Conservation (phyloP, 2,888 invertebrate species). For the Acanthopleura granulata region DNA sequence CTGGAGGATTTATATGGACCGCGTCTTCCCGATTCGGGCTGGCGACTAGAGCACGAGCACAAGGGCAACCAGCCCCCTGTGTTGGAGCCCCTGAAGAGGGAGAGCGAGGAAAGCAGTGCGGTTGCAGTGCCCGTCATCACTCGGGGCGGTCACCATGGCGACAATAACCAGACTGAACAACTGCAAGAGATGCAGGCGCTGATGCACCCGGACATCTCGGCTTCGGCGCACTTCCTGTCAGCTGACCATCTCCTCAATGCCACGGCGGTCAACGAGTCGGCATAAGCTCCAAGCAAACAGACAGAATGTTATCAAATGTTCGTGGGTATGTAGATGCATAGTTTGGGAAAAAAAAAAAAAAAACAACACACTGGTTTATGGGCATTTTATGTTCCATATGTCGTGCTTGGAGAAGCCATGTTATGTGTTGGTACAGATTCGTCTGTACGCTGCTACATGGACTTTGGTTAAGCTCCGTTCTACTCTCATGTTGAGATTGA, state of each 20-base stretch:
- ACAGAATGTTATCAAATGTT: background rate
- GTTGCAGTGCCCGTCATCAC: conserved; percentile 14
- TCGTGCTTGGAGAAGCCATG: too few species aligned
- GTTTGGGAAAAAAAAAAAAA: too few species aligned
- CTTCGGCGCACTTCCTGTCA: conserved; percentile 27
- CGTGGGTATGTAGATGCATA: too few species aligned
- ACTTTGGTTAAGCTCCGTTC: too few species aligned
- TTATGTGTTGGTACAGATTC: too few species aligned
- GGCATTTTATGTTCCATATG: too few species aligned
- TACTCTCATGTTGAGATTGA: too few species aligned
- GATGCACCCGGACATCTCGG: conserved; percentile 43
- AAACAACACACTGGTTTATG: too few species aligned
- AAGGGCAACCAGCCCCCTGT: background rate
- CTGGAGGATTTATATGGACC: conserved; percentile 39
- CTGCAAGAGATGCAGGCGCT: conserved; percentile 34
- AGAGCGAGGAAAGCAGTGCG: background rate
- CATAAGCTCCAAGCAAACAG: background rate
- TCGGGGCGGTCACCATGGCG: conserved; percentile 13
- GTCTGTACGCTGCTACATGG: too few species aligned
- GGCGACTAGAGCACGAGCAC: conserved; percentile 27
- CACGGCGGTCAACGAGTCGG: conserved; percentile 35
- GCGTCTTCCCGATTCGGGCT: conserved; percentile 23
- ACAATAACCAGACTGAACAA: conserved; percentile 21
- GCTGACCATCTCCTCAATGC: conserved; percentile 27
- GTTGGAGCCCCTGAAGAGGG: background rate